Evolutionary conservation across 1,140 invertebrate genomes (phyloP), one percentile per base, ranked within the genome.

Genomic region (Periplaneta americana): DNA sequence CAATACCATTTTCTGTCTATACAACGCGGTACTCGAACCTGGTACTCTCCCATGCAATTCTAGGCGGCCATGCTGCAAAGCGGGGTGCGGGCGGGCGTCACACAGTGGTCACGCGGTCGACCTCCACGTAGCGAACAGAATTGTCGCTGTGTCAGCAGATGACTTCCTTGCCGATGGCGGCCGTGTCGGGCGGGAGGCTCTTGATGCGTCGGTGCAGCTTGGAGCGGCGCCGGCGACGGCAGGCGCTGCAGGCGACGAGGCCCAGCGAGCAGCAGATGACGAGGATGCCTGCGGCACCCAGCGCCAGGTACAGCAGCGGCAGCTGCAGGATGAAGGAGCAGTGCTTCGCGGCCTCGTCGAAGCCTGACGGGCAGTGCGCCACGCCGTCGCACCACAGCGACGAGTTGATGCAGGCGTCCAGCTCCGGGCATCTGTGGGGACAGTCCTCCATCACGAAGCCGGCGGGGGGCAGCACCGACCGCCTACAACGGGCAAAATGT

Each of bases 81-180:
- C 48, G 15, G 4, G 39, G 39, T 18, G 39, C 28, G 35, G 75
- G 2, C 76, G 66, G 0, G 22, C 15, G 91, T 96, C 94, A 96
- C 91, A 96, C 95, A 80, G 95, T 96, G 84, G 95, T 96, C 84
- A 96, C 95, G 83, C 95, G 91, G 88, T 96, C 95, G 83, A 96
- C 93, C 90, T 96, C 95, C 86, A 96, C 94, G 89, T 96, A 96
- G 88, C 95, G 94, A 89, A 96, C 95, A 93, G 95, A 96, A 94
- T 94, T 94, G 91, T 96, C 95, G 93, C 92, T 95, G 91, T 95
- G 95, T 96, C 95, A 96, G 95, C 95, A 96, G 92, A 96, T 95
- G 88, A 96, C 94, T 89, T 96, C 95, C 88, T 96, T 95, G 57
- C 84, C 48, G 22, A 82, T 34, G 35, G 82, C 83, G 34, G 83